phyloP scores from a whole-genome alignment of 2,113 vertebrate species.

The Fulica atra region DNA sequence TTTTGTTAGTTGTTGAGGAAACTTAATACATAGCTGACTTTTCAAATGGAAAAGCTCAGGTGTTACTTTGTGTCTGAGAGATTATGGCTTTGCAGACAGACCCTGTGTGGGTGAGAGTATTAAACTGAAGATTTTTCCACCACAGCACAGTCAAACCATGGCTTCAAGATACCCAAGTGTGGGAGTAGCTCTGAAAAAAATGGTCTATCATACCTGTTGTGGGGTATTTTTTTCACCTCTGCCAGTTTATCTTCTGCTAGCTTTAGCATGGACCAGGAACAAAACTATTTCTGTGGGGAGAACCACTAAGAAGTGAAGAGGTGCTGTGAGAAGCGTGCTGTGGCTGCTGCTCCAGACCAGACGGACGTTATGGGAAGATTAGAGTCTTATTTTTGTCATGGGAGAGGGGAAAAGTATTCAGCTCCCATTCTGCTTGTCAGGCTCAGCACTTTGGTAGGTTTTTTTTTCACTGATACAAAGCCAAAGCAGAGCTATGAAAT shows the following conservation, averaged over 20 bases:
- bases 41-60: not conserved
- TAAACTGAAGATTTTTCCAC: not conserved
- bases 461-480: not conserved
- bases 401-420: not conserved
- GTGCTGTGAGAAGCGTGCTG: not conserved
- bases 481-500: not conserved
- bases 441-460: not conserved
- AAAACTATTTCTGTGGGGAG: not conserved
- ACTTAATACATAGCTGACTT: not conserved
- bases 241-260: not conserved
- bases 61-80: not conserved
- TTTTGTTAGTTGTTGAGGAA: not conserved
- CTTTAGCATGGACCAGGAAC: not conserved
- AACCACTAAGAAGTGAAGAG: not conserved
- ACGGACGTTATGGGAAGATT: rapidly evolving
- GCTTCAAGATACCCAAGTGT: not conserved
- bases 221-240: not conserved
- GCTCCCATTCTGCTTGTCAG: not conserved
- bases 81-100: not conserved
- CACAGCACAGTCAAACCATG: not conserved
- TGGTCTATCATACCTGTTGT: not conserved
- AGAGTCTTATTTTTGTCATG: not conserved
- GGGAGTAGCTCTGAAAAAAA: not conserved
- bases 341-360: not conserved
- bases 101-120: not conserved